These are phyloP conservation scores for Thyatira batis DNA, from an alignment of 2,888 invertebrate species.

Conservation along the genomic window DNA sequence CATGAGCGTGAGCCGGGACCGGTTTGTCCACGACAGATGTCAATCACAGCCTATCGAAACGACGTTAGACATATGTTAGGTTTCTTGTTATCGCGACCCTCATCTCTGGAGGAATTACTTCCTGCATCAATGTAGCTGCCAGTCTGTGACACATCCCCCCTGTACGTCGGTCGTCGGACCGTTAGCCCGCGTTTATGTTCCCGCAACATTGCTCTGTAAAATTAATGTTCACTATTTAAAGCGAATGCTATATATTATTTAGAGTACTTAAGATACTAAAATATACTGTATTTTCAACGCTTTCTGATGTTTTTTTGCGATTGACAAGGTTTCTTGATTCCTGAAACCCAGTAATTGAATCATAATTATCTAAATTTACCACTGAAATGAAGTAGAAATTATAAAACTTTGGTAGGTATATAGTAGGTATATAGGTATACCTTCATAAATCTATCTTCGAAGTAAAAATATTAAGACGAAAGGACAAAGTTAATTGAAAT, in stretches of 20 bases:
- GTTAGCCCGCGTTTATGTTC: slow-evolving; percentile 41
- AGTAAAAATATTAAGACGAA: background rate
- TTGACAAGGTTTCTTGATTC: too few relatives aligned
- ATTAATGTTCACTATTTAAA: slow-evolving; percentile 24
- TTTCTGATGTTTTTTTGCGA: background rate
- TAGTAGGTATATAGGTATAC: too few relatives aligned
- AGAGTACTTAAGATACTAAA: background rate
- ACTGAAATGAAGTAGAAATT: too few relatives aligned
- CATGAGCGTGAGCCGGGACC: background rate
- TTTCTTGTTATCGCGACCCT: slow-evolving; percentile 69
- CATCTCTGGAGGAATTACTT: slow-evolving; percentile 69
- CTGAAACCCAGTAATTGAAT: too few relatives aligned
- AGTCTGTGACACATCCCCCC: slow-evolving; percentile 47
- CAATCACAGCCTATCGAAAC: slow-evolving; percentile 52
- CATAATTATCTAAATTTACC: too few relatives aligned
- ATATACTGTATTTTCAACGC: background rate
- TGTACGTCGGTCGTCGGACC: slow-evolving; percentile 43
- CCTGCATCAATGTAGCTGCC: slow-evolving; percentile 57
- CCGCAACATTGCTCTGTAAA: slow-evolving; percentile 34
- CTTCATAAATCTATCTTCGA: too few relatives aligned
- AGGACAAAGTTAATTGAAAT: background rate
- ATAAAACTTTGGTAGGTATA: too few relatives aligned
- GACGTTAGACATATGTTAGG: slow-evolving; percentile 61
- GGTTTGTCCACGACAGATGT: slow-evolving; percentile 49
- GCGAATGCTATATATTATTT: background rate